Conservation (phyloP, 2,113 vertebrate species). For the Perccottus glenii region DNA sequence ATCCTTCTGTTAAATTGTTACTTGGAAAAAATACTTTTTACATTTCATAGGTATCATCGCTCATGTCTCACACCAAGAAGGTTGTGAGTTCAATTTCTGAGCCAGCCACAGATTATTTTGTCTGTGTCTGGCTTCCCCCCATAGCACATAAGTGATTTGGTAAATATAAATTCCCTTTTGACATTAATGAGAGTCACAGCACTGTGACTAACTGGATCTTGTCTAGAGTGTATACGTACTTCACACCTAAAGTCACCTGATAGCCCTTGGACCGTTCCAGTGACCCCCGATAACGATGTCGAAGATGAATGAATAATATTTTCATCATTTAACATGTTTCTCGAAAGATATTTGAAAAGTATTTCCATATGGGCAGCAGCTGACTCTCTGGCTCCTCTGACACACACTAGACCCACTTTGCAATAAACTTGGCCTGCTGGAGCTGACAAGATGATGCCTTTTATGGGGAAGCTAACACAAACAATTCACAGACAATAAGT, state of each 20-base stretch:
- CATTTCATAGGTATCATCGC: too few species aligned
- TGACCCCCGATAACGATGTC: not conserved
- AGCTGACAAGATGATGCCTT: slow-evolving; percentile 77
- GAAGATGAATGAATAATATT: not conserved
- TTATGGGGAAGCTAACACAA: slow-evolving; percentile 82
- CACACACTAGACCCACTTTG: slow-evolving; percentile 25
- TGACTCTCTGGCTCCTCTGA: slow-evolving; percentile 67
- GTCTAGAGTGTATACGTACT: not conserved
- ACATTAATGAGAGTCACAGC: too few species aligned
- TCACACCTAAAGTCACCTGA: too few species aligned
- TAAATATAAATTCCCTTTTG: too few species aligned
- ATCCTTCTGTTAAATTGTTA: too few species aligned
- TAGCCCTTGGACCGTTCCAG: too few species aligned
- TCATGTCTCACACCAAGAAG: too few species aligned
- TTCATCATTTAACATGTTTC: not conserved
- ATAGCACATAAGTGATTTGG: too few species aligned
- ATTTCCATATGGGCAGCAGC: slow-evolving; percentile 85
- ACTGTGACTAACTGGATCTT: not conserved
- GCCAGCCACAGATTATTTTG: too few species aligned
- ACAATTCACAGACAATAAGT: slow-evolving; percentile 85
- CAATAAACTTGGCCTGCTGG: slow-evolving; percentile 45
- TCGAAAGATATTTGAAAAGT: slow-evolving; percentile 26
- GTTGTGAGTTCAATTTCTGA: too few species aligned
- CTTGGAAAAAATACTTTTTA: too few species aligned
- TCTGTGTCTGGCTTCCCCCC: too few species aligned